Evolutionary conservation across 1,140 invertebrate species (phyloP).

Genomic region (Diabrotica undecimpunctata): DNA sequence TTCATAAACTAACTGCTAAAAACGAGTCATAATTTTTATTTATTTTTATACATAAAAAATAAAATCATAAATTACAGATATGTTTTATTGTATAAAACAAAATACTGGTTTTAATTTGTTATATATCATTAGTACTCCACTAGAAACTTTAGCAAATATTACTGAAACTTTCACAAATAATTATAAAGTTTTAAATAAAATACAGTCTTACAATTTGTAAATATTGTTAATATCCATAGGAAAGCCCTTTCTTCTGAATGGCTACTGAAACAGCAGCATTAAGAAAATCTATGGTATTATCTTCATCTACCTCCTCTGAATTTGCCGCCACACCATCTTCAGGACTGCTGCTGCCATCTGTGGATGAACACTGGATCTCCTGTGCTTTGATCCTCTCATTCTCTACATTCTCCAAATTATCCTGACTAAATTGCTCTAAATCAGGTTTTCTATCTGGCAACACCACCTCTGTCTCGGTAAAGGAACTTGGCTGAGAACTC

Average conservation of each 20-base stretch:
- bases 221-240: slow-evolving; percentile 36
- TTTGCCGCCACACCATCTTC: slow-evolving; percentile 8
- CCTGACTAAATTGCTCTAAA: slow-evolving; percentile 23
- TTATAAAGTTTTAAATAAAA: slow-evolving; percentile 1
- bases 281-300: slow-evolving; percentile 53
- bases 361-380: slow-evolving; percentile 23
- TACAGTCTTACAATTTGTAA: background rate
- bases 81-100: background rate
- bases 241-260: slow-evolving; percentile 67
- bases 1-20: no score
- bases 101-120: background rate
- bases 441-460: slow-evolving; percentile 22
- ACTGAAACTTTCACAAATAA: background rate
- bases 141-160: no score
- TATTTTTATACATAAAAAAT: no score
- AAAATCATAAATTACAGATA: background rate
- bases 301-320: slow-evolving; percentile 13
- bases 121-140: background rate
- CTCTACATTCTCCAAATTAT: slow-evolving; percentile 29
- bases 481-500: slow-evolving; percentile 12
- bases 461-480: slow-evolving; percentile 19
- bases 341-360: slow-evolving; percentile 20
- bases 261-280: slow-evolving; percentile 65
- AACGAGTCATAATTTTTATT: no score
- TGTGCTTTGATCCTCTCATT: slow-evolving; percentile 22